Conservation (phyloP, 2,888 invertebrate species). For the Bruchidius siliquastri region DNA sequence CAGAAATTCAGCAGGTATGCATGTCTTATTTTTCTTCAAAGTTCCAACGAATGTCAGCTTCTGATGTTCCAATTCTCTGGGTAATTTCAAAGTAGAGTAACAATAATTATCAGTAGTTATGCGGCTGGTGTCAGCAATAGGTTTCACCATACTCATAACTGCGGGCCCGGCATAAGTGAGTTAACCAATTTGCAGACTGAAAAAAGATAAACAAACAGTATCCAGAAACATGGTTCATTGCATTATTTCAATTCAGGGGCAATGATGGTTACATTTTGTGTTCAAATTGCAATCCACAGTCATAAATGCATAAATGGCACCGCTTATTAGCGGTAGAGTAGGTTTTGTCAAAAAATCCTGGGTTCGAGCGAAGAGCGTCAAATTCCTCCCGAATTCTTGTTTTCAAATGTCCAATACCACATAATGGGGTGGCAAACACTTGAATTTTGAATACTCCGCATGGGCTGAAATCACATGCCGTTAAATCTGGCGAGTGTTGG, state of each 20-base stretch:
- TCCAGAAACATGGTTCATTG: no score
- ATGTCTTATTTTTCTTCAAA: constrained; percentile 9
- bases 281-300: no score
- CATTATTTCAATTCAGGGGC: no score
- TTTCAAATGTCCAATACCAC: not conserved
- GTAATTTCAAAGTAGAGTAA: not conserved
- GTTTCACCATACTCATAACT: not conserved
- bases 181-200: no score
- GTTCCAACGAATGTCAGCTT: constrained; percentile 7
- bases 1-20: constrained; percentile 21
- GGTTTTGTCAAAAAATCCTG: no score
- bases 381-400: not conserved
- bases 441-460: not conserved
- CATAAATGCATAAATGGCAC: no score
- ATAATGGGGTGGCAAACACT: not conserved
- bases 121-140: not conserved
- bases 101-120: constrained; percentile 3
- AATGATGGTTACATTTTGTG: no score
- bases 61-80: not conserved
- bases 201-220: no score
- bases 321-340: no score
- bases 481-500: constrained; percentile 3
- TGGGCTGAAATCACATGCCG: not conserved
- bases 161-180: not conserved
- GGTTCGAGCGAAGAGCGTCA: not conserved